phyloP scores from a whole-genome alignment of 2,888 invertebrate species.

The Lagria hirta region DNA sequence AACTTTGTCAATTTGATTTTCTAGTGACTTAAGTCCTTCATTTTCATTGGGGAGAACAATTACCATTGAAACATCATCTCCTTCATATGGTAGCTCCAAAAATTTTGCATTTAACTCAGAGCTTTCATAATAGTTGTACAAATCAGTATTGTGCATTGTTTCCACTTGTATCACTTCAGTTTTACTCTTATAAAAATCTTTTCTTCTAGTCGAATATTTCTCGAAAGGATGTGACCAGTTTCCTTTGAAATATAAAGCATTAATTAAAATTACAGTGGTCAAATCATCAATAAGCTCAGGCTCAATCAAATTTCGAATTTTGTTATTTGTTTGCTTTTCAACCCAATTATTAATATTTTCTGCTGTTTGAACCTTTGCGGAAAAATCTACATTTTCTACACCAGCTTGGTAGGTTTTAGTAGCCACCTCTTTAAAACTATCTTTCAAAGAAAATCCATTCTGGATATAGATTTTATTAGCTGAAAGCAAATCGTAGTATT shows the following conservation, averaged over 20 bases:
- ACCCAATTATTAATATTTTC: conserved; percentile 49
- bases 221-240: conserved; percentile 39
- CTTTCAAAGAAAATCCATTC: conserved; percentile 56
- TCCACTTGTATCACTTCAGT: conserved; percentile 37
- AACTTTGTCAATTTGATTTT: conserved; percentile 6
- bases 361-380: conserved; percentile 32
- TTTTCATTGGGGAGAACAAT: conserved; percentile 39
- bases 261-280: conserved; percentile 45
- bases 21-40: conserved; percentile 27
- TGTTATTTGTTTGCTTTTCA: conserved; percentile 44
- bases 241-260: conserved; percentile 48
- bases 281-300: conserved; percentile 31
- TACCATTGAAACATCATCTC: conserved; percentile 36
- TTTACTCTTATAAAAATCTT: conserved; percentile 36
- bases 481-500: conserved; percentile 34
- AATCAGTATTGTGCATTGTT: conserved; percentile 40
- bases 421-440: conserved; percentile 60
- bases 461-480: conserved; percentile 65
- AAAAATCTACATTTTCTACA: conserved; percentile 54
- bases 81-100: conserved; percentile 42
- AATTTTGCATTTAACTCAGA: conserved; percentile 40
- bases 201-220: conserved; percentile 29
- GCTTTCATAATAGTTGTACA: conserved; percentile 42
- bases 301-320: conserved; percentile 43
- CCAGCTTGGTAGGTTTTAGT: conserved; percentile 63